Base-by-base conservation (phyloP, 35 echinoderm and acorn worm genomes). In the Chiridota heheva region DNA sequence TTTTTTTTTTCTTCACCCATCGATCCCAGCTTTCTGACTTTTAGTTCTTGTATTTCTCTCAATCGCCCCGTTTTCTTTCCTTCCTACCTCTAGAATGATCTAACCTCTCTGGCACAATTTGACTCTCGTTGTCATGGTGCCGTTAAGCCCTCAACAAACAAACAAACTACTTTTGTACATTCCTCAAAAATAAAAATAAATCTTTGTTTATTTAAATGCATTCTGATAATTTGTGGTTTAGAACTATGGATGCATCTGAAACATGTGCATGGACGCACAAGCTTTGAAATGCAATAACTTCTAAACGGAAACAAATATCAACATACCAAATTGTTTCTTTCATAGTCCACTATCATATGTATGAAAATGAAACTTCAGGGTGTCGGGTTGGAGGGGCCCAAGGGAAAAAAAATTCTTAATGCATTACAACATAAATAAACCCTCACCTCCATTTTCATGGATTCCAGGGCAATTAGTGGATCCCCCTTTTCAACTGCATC, bases 381-480 rank as follows among this genome's bases (percentile, higher is more conserved):
- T 44, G 0, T 32, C 28, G 13, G 16, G 2, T 77, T 7, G 10
- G 5, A 60, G 44, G 3, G 17, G 13, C 22, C 36, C 30, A 58
- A 28, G 1, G 35, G 13, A 2, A 44, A 2, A 26, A 72, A 72
- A 7, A 67, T 32, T 69, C 4, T 46, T 13, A 37, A 47, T 0
- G 27, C 1, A 71, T 10, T 42, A 22, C n/a, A 67, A 67, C 17
- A 18, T 18, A 69, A 40, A 56, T 69, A 17, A 56, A 26, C 17
- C 36, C 80, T 78, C 61, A 98, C 95, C 85, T 98, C 95, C 89
- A 91, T 91, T 53, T 98, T 98, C 95, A 98, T 98, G 5, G 95
- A 90, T 43, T 90, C 87, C 45, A 96, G 42, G 30, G 87, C 93
- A 27, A 96, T 46, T 15, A 96, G 77, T 3, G 87, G 87, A 20